Evolutionary conservation across 2,797 vertebrate genomes (phyloP), one percentile per base, ranked within the genome.

Genomic region (Neosilurus mollespiculum): DNA sequence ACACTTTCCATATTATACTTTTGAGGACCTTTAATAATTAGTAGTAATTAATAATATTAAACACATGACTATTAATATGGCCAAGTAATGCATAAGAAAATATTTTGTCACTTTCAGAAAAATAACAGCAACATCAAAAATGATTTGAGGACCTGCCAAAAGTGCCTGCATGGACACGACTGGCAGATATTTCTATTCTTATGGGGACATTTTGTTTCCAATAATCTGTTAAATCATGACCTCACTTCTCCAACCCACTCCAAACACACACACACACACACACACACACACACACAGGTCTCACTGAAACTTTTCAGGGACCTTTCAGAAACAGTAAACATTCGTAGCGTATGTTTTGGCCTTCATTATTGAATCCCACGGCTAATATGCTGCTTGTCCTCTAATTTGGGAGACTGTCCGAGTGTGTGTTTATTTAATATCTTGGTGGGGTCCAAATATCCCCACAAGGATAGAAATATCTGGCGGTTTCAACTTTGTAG

Each of bases 321-420:
- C 67, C 15, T 24, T 71, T 71, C 43, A 71, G 69, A 26, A 54
- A 30, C n/a, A 30, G n/a, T 54, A 73, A 56, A 30, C 24, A 2
- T 34, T 34, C 59, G 4, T 7, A 62, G 22, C 6, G 2, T 77
- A 30, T 16, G 6, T 62, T 43, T 37, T 59, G 58, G 12, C n/a
- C 20, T 43, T n/a, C n/a, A 30, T 56, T 73, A 43, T 76, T 76
- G 73, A 76, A 37, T 20, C 58, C 37, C 8, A 51, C 22, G 49
- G 58, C 34, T 78, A 80, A 54, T 34, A 78, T 34, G 16, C 9
- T 79, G 77, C 51, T 66, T 53, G 62, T 67, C n/a, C 64, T 66
- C 49, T 66, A n/a, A 80, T 67, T 49, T 54, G 49, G 78, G 64
- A 80, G 54, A 2, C 10, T 66, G 62, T 79, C 43, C 78, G 53